Conservation (phyloP, 1,140 invertebrate genomes). For the Tetragnatha versicolor region DNA sequence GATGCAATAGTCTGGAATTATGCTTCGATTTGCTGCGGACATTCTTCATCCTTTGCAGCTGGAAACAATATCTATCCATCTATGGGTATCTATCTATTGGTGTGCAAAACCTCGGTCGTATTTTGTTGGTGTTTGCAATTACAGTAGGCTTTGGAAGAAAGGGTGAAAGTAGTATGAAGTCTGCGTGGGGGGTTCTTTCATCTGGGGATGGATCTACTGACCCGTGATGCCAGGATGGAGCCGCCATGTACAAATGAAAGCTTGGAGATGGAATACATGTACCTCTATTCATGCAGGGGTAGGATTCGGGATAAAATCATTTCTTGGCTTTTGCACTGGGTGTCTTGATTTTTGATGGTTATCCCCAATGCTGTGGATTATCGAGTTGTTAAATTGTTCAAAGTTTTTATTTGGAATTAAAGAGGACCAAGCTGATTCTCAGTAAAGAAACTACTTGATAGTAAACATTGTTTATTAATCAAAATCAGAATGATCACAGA, state of each 20-base stretch:
- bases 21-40: conserved; percentile 13
- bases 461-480: too few species aligned
- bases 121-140: conserved; percentile 29
- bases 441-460: too few species aligned
- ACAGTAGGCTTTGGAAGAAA: conserved; percentile 28
- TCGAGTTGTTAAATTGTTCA: too few species aligned
- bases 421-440: too few species aligned
- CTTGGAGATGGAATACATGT: conserved; percentile 11
- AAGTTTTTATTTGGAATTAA: too few species aligned
- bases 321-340: too few species aligned
- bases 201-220: conserved; percentile 15
- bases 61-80: too few species aligned
- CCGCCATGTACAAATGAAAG: conserved; percentile 12
- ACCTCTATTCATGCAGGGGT: conserved; percentile 19
- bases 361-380: too few species aligned
- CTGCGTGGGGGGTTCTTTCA: conserved; percentile 18
- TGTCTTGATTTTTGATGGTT: too few species aligned
- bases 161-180: conserved; percentile 25
- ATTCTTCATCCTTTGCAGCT: conserved; percentile 8
- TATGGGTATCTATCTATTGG: not conserved
- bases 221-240: conserved; percentile 8
- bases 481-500: too few species aligned
- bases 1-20: conserved; percentile 9
- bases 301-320: not conserved
- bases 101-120: conserved; percentile 6